Evolutionary conservation across 2,797 vertebrate species (phyloP).

Genomic region (Carapus acus): DNA sequence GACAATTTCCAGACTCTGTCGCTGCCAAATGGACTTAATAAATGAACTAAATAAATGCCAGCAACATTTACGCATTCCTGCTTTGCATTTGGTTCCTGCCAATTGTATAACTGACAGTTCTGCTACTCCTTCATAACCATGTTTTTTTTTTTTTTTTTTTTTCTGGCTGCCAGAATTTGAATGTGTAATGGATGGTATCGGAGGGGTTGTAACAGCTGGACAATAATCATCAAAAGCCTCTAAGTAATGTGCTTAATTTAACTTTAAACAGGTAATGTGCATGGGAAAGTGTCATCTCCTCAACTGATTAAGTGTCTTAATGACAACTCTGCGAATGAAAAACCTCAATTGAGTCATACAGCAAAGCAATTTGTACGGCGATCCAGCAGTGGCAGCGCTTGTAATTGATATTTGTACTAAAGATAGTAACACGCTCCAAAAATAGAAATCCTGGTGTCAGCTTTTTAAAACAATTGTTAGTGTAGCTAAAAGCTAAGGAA

Average conservation of each 20-base stretch:
- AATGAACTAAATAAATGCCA: too few relatives aligned
- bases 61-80: too few relatives aligned
- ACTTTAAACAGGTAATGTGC: background rate
- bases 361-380: conserved; percentile 6
- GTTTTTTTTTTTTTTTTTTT: conserved; percentile 11
- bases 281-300: conserved; percentile 5
- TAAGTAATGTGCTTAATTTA: background rate
- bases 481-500: conserved; percentile 30
- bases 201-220: background rate
- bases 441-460: conserved; percentile 59
- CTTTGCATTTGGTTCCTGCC: too few relatives aligned
- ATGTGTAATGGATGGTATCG: conserved; percentile 11
- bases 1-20: too few relatives aligned
- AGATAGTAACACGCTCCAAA: conserved; percentile 28
- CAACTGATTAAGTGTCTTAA: conserved; percentile 8
- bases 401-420: conserved; percentile 38
- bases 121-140: too few relatives aligned
- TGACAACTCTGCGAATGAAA: conserved; percentile 1
- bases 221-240: background rate
- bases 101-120: too few relatives aligned
- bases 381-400: conserved; percentile 13
- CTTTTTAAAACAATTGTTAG: conserved; percentile 47
- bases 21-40: too few relatives aligned
- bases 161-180: conserved; percentile 7
- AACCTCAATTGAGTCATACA: background rate